Evolutionary conservation across 2,113 vertebrate species (phyloP).

Genomic region (Caracal caracal): DNA sequence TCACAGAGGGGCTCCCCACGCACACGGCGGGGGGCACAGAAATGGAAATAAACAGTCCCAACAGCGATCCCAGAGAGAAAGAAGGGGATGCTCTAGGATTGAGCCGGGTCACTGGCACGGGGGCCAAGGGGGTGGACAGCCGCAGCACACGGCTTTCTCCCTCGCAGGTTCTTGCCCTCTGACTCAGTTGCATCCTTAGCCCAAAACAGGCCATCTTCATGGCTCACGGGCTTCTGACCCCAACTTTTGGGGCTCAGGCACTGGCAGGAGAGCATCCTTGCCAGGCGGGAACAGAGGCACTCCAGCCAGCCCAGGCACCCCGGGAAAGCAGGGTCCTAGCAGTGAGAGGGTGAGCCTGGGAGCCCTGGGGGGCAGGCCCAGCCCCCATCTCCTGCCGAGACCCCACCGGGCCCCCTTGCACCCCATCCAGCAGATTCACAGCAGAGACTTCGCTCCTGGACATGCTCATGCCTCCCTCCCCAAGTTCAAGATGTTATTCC

Average conservation of each 20-base stretch:
- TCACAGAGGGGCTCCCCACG: background rate
- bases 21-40: rapidly evolving
- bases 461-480: background rate
- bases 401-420: background rate
- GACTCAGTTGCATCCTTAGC: background rate
- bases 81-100: background rate
- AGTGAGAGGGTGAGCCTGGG: background rate
- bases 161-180: background rate
- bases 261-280: background rate
- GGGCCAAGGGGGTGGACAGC: background rate
- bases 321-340: background rate
- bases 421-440: background rate
- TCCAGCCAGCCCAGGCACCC: background rate
- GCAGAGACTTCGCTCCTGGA: background rate
- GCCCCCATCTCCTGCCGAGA: rapidly evolving
- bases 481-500: background rate
- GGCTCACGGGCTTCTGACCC: background rate
- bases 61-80: background rate
- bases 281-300: background rate
- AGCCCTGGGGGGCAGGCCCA: background rate
- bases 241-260: background rate
- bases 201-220: background rate
- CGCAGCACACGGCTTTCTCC: background rate
- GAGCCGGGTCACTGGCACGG: rapidly evolving
- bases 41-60: background rate